Evolutionary conservation across 2,797 vertebrate genomes (phyloP).

Genomic region (Hypotaenidia okinawae): DNA sequence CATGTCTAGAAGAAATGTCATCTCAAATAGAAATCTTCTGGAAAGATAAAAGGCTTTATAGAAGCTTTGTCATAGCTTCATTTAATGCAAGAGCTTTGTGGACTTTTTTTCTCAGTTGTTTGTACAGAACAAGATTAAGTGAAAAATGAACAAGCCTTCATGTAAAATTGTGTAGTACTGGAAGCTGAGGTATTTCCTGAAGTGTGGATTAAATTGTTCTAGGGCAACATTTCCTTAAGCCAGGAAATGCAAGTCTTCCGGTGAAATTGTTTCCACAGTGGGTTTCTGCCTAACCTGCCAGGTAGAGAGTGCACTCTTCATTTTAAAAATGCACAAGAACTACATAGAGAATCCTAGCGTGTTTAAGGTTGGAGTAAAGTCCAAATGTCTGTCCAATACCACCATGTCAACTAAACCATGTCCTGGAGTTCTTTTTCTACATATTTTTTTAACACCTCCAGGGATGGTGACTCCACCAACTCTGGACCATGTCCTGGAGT

Average conservation of each 20-base stretch:
- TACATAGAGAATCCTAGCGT: too few species aligned
- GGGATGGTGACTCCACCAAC: too few species aligned
- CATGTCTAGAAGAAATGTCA: not conserved
- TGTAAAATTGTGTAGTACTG: not conserved
- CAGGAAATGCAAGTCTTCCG: not conserved
- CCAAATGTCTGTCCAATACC: too few species aligned
- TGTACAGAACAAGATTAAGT: not conserved
- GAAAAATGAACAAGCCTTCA: not conserved
- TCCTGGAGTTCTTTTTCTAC: too few species aligned
- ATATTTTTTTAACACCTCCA: too few species aligned
- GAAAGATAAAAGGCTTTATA: not conserved
- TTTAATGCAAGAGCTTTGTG: not conserved
- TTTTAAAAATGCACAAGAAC: not conserved
- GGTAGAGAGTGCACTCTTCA: fast-evolving
- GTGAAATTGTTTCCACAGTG: not conserved
- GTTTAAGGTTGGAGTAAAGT: too few species aligned
- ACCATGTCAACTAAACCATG: too few species aligned
- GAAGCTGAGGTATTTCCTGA: constrained; percentile 31
- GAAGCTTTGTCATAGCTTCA: not conserved
- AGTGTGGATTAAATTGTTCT: not conserved
- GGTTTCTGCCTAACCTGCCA: not conserved
- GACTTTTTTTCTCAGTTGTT: not conserved
- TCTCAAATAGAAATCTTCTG: not conserved
- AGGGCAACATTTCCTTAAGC: not conserved
- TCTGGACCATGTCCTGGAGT: too few species aligned